Conservation (phyloP, 2,888 invertebrate species). For the Arge pagana region DNA sequence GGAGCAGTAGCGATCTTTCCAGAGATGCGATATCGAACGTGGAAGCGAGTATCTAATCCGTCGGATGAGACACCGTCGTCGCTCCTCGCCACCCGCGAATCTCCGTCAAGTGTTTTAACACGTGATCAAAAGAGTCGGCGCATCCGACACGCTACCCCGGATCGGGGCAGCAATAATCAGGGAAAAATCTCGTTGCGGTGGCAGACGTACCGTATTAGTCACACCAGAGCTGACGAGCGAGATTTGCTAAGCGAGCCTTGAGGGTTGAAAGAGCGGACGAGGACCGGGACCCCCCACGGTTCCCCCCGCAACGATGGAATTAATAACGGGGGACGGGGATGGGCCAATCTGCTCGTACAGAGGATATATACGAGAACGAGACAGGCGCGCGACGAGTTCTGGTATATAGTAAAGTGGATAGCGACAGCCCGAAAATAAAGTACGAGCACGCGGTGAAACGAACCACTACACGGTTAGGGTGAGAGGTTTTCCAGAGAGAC, state of each 20-base stretch:
- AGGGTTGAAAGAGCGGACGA: background rate
- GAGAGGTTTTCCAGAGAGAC: no score
- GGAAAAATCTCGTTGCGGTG: background rate
- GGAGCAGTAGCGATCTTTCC: no score
- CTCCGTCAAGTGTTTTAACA: no score
- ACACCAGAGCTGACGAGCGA: slow-evolving; percentile 39
- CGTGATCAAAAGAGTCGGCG: no score
- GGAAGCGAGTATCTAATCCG: no score
- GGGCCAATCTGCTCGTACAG: slow-evolving; percentile 49
- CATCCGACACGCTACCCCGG: no score
- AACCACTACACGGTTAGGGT: slow-evolving; percentile 32
- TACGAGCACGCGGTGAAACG: slow-evolving; percentile 27
- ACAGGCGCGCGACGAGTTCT: slow-evolving; percentile 26
- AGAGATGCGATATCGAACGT: no score
- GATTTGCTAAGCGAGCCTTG: slow-evolving; percentile 41
- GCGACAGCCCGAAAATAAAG: no score
- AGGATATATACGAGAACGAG: slow-evolving; percentile 12
- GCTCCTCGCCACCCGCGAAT: no score
- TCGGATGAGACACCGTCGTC: no score
- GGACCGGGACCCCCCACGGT: background rate
- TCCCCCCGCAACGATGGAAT: slow-evolving; percentile 50
- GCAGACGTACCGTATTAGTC: slow-evolving; percentile 38
- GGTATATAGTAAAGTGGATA: slow-evolving; percentile 39
- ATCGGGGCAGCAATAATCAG: no score
- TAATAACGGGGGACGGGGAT: slow-evolving; percentile 54